Percentiles rank a stretch among this genome's conserved stretches.
These are phyloP conservation scores for Geopemphigus sp. DNA, from an alignment of 1,140 invertebrate species.

Conservation along the genomic window DNA sequence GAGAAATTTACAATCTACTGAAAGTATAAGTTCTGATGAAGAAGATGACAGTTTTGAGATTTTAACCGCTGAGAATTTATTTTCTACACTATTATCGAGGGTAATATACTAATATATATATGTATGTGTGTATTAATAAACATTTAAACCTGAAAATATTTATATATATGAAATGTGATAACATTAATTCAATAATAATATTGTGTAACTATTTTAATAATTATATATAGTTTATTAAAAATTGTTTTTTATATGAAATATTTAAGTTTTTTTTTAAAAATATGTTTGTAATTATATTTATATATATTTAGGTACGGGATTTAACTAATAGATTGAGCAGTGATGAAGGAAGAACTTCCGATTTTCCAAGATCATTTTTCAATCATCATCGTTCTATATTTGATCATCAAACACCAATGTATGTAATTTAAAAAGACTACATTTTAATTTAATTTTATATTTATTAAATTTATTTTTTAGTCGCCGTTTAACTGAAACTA, in stretches of 20 bases:
- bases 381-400: slow-evolving; percentile 53
- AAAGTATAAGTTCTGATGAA: slow-evolving; percentile 82
- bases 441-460: neutral
- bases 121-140: too few species aligned
- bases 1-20: slow-evolving; percentile 67
- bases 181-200: too few species aligned
- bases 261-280: neutral
- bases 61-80: slow-evolving; percentile 84
- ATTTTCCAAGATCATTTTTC: slow-evolving; percentile 53
- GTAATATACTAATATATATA: slow-evolving; percentile 57
- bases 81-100: slow-evolving; percentile 79
- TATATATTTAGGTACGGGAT: slow-evolving; percentile 68
- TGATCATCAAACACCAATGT: slow-evolving; percentile 52
- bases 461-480: slow-evolving; percentile 46
- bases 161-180: neutral
- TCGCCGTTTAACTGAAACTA: slow-evolving; percentile 53
- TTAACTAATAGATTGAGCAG: slow-evolving; percentile 80
- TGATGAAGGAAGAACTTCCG: slow-evolving; percentile 65
- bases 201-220: too few species aligned
- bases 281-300: slow-evolving; percentile 20
- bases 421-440: neutral
- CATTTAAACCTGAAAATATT: too few species aligned
- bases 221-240: too few species aligned
- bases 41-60: slow-evolving; percentile 88
- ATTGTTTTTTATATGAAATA: too few species aligned